These are phyloP conservation scores for Pangasius larnaudii DNA, from an alignment of 2,797 vertebrate species.

Conservation along the genomic window DNA sequence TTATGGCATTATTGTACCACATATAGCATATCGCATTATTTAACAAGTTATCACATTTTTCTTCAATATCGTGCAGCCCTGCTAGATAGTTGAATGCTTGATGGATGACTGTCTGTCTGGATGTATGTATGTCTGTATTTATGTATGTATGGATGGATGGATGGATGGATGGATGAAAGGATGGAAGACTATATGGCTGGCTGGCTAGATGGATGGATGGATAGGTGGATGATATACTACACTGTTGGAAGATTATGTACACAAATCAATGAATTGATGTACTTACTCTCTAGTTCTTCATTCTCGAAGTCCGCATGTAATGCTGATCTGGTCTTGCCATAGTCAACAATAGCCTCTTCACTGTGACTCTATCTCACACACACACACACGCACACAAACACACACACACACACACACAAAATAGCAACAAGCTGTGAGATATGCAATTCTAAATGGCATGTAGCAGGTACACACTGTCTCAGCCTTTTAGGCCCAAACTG, in stretches of 20 bases:
- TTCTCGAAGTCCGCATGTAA: conserved; percentile 90
- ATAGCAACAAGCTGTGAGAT: not conserved
- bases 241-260: not conserved
- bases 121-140: too few species aligned
- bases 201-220: not conserved
- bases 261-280: not conserved
- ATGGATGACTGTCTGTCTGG: not conserved
- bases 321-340: conserved; percentile 92
- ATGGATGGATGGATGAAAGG: not conserved
- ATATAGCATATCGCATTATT: too few species aligned
- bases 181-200: not conserved
- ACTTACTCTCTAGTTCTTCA: conserved; percentile 96
- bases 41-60: too few species aligned
- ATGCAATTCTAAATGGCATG: not conserved
- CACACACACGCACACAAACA: not conserved
- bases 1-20: too few species aligned
- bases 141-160: not conserved
- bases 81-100: not conserved
- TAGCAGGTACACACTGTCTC: not conserved
- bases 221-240: not conserved
- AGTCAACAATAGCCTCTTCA: conserved; percentile 96
- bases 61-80: too few species aligned
- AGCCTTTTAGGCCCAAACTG: not conserved
- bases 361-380: conserved; percentile 83
- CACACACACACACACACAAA: conserved; percentile 31